These are phyloP conservation scores for Heteronetta atricapilla DNA, from an alignment of 2,113 vertebrate genomes.

Conservation along the genomic window DNA sequence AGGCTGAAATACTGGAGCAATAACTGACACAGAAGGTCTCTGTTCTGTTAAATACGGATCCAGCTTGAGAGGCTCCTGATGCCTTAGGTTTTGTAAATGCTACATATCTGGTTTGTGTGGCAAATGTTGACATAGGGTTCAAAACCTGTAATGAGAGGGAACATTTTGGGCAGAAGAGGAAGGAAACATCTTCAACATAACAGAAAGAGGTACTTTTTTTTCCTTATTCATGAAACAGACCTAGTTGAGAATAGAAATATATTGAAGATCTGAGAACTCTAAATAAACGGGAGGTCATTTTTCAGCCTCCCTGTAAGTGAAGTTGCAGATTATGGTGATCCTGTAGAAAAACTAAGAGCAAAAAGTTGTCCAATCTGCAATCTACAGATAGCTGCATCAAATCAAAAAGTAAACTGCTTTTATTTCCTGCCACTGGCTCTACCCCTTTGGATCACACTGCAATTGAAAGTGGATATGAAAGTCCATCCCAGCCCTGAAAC, in stretches of 20 bases:
- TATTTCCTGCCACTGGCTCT: not conserved
- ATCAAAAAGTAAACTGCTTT: not conserved
- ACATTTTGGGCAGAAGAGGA: accelerated
- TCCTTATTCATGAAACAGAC: not conserved
- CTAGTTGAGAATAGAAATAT: not conserved
- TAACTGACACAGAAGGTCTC: accelerated
- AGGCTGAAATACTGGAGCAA: not conserved
- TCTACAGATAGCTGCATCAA: not conserved
- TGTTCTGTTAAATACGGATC: not conserved
- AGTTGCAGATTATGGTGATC: not conserved
- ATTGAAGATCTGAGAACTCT: not conserved
- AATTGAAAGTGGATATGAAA: not conserved
- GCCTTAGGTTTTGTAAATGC: not conserved
- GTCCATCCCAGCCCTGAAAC: not conserved
- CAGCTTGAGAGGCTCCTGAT: not conserved
- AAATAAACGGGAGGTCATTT: not conserved
- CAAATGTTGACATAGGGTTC: not conserved
- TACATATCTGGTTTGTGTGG: not conserved
- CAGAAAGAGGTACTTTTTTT: not conserved
- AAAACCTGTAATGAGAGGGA: not conserved
- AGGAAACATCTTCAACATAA: not conserved
- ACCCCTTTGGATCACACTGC: not conserved
- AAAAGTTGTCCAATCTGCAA: not conserved
- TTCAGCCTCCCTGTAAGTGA: not conserved
- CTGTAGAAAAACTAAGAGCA: not conserved